Conservation (phyloP, 2,113 vertebrate genomes). For the Cyanistes caeruleus region DNA sequence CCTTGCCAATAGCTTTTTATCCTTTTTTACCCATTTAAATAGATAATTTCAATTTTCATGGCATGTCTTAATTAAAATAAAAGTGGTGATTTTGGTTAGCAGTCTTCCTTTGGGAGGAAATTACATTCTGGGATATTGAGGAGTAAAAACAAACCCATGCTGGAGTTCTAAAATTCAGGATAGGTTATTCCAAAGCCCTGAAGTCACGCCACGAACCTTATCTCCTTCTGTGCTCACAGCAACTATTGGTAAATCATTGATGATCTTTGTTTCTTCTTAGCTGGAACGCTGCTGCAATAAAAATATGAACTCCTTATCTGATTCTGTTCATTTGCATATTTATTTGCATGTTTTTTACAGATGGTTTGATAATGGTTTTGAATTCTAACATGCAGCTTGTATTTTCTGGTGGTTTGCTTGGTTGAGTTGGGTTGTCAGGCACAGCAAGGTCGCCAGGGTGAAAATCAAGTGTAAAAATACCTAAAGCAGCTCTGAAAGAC, state of each 20-base stretch:
- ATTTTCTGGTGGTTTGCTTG: neutral
- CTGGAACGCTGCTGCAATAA: neutral
- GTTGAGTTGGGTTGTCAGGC: neutral
- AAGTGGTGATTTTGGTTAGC: neutral
- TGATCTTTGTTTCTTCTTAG: neutral
- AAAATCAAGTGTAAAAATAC: neutral
- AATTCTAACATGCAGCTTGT: neutral
- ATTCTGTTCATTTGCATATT: neutral
- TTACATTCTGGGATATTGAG: neutral
- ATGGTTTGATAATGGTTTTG: neutral
- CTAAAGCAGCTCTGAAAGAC: neutral
- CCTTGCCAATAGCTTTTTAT: neutral
- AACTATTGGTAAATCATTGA: neutral
- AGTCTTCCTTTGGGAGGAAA: neutral
- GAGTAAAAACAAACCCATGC: neutral
- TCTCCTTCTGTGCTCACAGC: neutral
- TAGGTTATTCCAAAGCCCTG: neutral
- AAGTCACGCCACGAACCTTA: neutral
- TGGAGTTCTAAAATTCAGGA: neutral
- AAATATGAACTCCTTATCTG: neutral
- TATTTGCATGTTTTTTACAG: neutral
- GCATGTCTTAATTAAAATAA: neutral
- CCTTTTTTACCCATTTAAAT: neutral
- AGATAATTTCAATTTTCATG: neutral
- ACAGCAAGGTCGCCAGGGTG: neutral